Base-by-base conservation (phyloP, 2,888 invertebrate genomes). In the Hypselothyrea guttata region DNA sequence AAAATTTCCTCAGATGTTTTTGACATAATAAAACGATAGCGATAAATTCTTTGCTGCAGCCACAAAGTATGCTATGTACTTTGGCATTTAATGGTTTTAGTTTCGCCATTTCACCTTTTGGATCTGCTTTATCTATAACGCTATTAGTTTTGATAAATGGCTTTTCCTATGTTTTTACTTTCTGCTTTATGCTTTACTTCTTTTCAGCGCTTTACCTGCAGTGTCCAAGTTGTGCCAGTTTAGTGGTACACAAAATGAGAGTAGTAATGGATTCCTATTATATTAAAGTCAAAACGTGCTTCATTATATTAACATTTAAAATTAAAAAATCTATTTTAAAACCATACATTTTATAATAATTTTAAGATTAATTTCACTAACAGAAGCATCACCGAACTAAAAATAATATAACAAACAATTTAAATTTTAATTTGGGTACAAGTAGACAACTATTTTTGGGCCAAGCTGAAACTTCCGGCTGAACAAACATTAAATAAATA, bases 141-240 rank as follows among this genome's bases (percentile, higher is more conserved):
- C 76, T 74, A 75, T 78, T 78, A 82, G 60, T 65, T 79, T 77
- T 81, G 78, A 79, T 81, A 63, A 69, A 81, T 78, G 82, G 71
- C 22, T 16, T n/a, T 51, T 49, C 35, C 59, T 75, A 68, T 66
- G 44, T 47, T 27, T 44, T 52, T 55, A 54, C 34, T 41, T 70
- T 55, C 22, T 53, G 57, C 48, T 53, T 42, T 37, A 49, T 72
- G 55, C 30, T 49, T 54, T 51, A 40, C 53, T 52, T 63, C 41
- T 56, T 59, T 64, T 75, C 74, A 74, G 68, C 68, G 40, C 34
- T 61, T 69, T 63, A 66, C 49, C 56, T 64, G 58, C n/a, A 46
- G 22, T 4, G 3, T 22, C 5, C 5, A 22, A 22, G 22, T 22
- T 4, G 5, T 4, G 5, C 22, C 2, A n/a, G n/a, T n/a, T n/a